Evolutionary conservation across 2,797 vertebrate genomes (phyloP), one percentile per base, ranked within the genome.

Genomic region (Streptopelia turtur): DNA sequence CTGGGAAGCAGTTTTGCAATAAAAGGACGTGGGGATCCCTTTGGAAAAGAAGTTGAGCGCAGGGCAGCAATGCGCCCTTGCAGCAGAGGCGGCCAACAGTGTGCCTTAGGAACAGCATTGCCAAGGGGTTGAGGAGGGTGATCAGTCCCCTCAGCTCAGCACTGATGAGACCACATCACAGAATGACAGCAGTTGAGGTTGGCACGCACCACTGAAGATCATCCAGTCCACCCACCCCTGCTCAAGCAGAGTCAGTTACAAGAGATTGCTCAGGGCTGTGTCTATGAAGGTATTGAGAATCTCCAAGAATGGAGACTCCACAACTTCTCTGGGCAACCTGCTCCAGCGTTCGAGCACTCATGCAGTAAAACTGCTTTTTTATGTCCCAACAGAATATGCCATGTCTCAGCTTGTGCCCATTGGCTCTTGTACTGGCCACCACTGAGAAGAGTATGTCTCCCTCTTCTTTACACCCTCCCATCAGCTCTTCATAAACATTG

Each of bases 81-180:
- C 23, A 45, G 37, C 3, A 6, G 25, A 57, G n/a, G 68, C 64
- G 30, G 35, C 60, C 50, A n/a, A 16, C 14, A 20, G 61, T 12
- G 28, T 45, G 35, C 28, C 10, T 24, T 39, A 31, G 74, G 64
- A 52, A 39, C 28, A n/a, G 16, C 65, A 18, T 4, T 84, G 82
- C 37, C 47, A 39, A 0, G 8, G 50, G 11, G 3, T 33, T 1
- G 5, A 43, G 35, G 18, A 79, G n/a, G 4, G 24, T 49, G 45
- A 25, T 50, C 14, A 33, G 11, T 41, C 18, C 30, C 41, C 50
- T 80, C 59, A 68, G 2, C 35, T 65, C 31, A 10, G 37, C 52
- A 16, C 74, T 61, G 4, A 8, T 57, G 41, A 69, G 31, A 27
- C 30, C 28, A 20, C 22, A 13, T 4, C 60, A 28, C 49, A 41